These are phyloP conservation scores for Ophiodon elongatus DNA, from an alignment of 2,113 vertebrate genomes.

Conservation along the genomic window DNA sequence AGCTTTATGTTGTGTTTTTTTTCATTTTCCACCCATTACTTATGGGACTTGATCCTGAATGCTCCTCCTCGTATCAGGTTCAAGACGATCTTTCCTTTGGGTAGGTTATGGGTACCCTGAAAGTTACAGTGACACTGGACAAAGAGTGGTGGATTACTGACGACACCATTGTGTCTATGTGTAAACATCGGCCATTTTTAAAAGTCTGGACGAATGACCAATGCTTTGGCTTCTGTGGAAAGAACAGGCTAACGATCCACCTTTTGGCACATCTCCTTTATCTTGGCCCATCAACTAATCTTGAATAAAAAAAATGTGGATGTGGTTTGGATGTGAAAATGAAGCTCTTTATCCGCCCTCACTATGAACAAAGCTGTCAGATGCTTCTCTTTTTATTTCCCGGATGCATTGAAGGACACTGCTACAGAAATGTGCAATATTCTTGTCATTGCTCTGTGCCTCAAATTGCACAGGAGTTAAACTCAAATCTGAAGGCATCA, in stretches of 20 bases:
- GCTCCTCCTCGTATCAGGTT: too few species aligned
- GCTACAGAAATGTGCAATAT: slow-evolving; percentile 59
- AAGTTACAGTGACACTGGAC: not conserved
- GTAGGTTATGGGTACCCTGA: too few species aligned
- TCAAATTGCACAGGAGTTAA: slow-evolving; percentile 14
- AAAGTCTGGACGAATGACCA: not conserved
- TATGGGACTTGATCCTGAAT: too few species aligned
- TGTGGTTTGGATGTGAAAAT: slow-evolving; percentile 28
- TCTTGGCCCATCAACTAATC: slow-evolving; percentile 15
- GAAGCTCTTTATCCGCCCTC: slow-evolving; percentile 26
- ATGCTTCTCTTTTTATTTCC: slow-evolving; percentile 60
- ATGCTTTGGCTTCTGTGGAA: not conserved
- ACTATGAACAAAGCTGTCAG: slow-evolving; percentile 49
- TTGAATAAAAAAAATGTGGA: slow-evolving; percentile 27
- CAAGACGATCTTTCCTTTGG: too few species aligned
- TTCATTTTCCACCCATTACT: too few species aligned
- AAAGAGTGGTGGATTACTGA: not conserved
- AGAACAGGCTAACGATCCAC: not conserved
- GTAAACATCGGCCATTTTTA: not conserved
- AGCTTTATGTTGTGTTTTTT: too few species aligned
- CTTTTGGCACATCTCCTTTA: not conserved
- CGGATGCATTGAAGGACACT: slow-evolving; percentile 55
- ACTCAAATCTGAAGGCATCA: slow-evolving; percentile 15
- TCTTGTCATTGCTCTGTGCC: slow-evolving; percentile 59
- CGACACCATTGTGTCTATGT: not conserved